These are phyloP conservation scores for Drosophila paranaensis DNA, from an alignment of 2,888 invertebrate species.

Conservation along the genomic window DNA sequence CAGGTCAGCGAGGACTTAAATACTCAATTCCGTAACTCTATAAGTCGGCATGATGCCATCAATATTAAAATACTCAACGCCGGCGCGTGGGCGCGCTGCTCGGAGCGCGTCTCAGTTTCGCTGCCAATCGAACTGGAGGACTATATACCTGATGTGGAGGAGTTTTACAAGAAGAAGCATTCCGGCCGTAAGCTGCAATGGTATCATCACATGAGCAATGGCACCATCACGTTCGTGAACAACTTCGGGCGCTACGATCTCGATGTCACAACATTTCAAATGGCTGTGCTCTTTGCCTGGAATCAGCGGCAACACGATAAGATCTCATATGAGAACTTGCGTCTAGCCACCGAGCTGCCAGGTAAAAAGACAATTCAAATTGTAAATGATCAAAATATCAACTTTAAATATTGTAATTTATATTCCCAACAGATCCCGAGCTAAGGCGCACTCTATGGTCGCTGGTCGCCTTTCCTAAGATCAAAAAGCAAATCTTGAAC, in stretches of 20 bases:
- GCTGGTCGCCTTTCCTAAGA: slow-evolving; percentile 97
- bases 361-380: slow-evolving; percentile 80
- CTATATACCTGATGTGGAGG: slow-evolving; percentile 99
- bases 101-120: slow-evolving; percentile 97
- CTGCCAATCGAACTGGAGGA: slow-evolving; percentile 99
- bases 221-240: slow-evolving; percentile 98
- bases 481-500: slow-evolving; percentile 95
- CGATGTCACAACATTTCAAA: slow-evolving; percentile 99
- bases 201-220: slow-evolving; percentile 99
- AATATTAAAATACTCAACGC: slow-evolving; percentile 99
- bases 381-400: not conserved
- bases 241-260: slow-evolving; percentile 97
- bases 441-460: slow-evolving; percentile 98
- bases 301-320: slow-evolving; percentile 97
- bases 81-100: slow-evolving; percentile 98
- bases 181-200: slow-evolving; percentile 98
- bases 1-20: slow-evolving; percentile 96
- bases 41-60: slow-evolving; percentile 93
- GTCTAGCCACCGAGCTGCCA: slow-evolving; percentile 98
- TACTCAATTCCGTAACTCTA: slow-evolving; percentile 94
- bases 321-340: slow-evolving; percentile 98
- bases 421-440: slow-evolving; percentile 89
- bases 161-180: slow-evolving; percentile 98
- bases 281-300: slow-evolving; percentile 99
- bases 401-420: not conserved